Evolutionary conservation across 2,797 vertebrate species (phyloP).

Genomic region (Loriculus beryllinus): DNA sequence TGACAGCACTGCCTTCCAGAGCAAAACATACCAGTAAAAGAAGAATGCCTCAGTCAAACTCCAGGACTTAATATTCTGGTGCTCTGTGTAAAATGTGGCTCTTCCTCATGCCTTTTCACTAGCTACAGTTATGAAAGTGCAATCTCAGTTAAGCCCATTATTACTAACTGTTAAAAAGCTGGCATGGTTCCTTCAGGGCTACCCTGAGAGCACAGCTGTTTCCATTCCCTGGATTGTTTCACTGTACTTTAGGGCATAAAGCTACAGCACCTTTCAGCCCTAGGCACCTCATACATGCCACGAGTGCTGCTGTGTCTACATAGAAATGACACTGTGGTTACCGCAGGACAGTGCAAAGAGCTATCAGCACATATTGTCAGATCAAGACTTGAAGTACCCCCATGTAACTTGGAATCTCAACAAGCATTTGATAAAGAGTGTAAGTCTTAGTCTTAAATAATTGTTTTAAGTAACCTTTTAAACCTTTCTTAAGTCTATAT

Average conservation of each 20-base stretch:
- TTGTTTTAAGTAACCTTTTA: neutral
- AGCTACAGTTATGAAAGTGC: neutral
- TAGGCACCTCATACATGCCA: neutral
- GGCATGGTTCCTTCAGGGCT: neutral
- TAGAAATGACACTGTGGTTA: neutral
- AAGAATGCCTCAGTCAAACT: neutral
- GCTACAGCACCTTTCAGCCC: neutral
- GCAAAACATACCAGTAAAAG: neutral
- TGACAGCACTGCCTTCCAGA: neutral
- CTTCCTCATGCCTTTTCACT: neutral
- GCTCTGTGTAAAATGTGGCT: neutral
- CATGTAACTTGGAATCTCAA: neutral
- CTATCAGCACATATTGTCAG: neutral
- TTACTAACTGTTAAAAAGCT: neutral
- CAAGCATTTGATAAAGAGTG: neutral
- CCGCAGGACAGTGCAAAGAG: neutral
- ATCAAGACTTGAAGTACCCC: neutral
- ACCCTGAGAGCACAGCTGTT: neutral
- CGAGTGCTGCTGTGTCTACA: fast-evolving
- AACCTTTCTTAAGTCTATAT: neutral
- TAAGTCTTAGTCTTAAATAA: neutral
- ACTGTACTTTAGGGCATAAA: neutral
- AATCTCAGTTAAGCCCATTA: neutral
- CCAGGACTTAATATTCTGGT: neutral
- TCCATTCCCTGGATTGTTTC: neutral